Evolutionary conservation across 1,140 invertebrate genomes (phyloP), one percentile per base, ranked within the genome.

Genomic region (Pseudomyrmex dendroicus): DNA sequence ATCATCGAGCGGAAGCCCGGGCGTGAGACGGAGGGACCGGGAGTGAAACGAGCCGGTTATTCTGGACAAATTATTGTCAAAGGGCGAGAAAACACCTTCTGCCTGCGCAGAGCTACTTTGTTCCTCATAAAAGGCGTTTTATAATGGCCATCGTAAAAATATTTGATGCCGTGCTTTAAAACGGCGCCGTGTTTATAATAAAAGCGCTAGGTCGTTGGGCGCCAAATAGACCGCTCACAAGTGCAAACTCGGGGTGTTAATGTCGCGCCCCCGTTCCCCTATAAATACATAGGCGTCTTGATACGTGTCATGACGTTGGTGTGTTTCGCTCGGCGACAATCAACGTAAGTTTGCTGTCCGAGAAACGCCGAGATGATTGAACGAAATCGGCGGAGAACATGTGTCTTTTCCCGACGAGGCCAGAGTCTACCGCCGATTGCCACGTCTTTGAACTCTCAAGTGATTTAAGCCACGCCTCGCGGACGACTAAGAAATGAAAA

Each of bases 1-100:
- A 92, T 94, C 91, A 93, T 94, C 92, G 91, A 93, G 89, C 89
- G 87, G 85, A 89, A 88, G 82, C 84, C 59, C 66, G 63, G 59
- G 61, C 63, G 35, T 59, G 35, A 35, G 35, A 35, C 35, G 35
- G 62, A 59, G 57, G 74, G n/a, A 50, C 74, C 61, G 20, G 15
- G 73, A 82, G 87, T 61, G 73, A 80, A 85, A 84, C 82, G 64
- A 82, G 83, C 89, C 87, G 90, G 85, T 91, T 91, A 91, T 89
- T 89, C 85, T 88, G 84, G 87, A 88, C 87, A 89, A 89, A 89
- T 89, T 89, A 89, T 89, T 89, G 80, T 89, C 87, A 89, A 89
- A 89, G 87, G 86, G 83, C 74, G 83, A 64, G 84, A 78, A 87
- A 77, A 87, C 83, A 85, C 77, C 86, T 73, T 83, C 77, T 74